These are phyloP conservation scores for Pseudachorutes palmiensis DNA, from an alignment of 1,140 invertebrate species.

Conservation along the genomic window DNA sequence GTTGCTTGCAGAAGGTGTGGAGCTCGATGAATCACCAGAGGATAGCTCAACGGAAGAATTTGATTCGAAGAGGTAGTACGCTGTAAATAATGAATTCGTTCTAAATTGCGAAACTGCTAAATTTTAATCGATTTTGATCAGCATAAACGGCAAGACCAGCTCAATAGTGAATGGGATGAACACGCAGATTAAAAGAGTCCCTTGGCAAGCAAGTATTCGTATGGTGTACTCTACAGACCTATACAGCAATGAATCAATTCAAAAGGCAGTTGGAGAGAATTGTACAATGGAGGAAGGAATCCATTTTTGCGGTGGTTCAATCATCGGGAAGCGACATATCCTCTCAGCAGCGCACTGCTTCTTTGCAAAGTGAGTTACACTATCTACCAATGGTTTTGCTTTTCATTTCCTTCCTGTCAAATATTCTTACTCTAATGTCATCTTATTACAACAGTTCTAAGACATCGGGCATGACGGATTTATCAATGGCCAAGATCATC, in stretches of 20 bases:
- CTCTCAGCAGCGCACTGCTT: constrained; percentile 46
- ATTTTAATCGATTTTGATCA: background rate
- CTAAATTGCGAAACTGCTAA: too few relatives aligned
- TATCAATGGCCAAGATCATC: constrained; percentile 11
- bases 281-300: background rate
- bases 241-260: background rate
- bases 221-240: background rate
- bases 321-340: constrained; percentile 40
- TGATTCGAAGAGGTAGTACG: too few relatives aligned
- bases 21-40: too few relatives aligned
- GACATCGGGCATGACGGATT: constrained; percentile 1
- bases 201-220: constrained; percentile 9
- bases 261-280: background rate
- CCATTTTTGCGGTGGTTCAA: constrained; percentile 41
- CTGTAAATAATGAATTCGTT: too few relatives aligned
- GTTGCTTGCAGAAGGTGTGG: too few relatives aligned
- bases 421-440: background rate
- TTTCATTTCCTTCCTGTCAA: background rate
- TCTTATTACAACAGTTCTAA: constrained; percentile 14
- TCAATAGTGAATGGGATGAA: background rate
- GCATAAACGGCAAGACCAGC: background rate
- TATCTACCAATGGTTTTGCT: background rate
- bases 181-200: background rate
- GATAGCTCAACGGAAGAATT: too few relatives aligned
- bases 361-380: constrained; percentile 10